Base-by-base conservation (phyloP, 2,797 vertebrate genomes). In the Siniperca scherzeri region DNA sequence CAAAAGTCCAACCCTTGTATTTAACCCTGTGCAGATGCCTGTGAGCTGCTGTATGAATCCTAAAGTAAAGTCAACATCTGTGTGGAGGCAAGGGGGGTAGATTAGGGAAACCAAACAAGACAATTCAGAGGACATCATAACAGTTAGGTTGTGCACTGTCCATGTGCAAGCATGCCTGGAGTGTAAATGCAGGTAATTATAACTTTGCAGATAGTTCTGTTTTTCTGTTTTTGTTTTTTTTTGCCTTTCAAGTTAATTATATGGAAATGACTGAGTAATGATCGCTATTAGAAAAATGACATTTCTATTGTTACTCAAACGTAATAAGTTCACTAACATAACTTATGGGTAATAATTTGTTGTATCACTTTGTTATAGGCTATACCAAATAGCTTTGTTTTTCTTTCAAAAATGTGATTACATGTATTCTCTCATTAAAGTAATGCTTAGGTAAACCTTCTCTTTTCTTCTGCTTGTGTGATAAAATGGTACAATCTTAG, bases 81-180 rank as follows among this genome's bases (percentile, higher is more conserved):
- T 87, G 85, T 84, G 86, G 66, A 86, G 68, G 79, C 62, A 75
- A 55, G 36, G 65, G 75, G 62, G 27, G 46, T 68, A 84, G 88
- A 91, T 92, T 85, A 88, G 76, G 33, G 69, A 89, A 88, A 82
- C 81, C 78, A 93, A 93, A 90, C 85, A 77, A 84, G 81, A 87
- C 75, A 59, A 88, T 89, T 91, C 78, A 88, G 81, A 57, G 79
- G 73, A 88, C 65, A 73, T 89, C 87, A 86, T 70, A 80, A 70
- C 83, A 86, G 72, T 87, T 68, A 46, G 50, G 61, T 82, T 82
- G 71, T 57, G 73, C 61, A 50, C 70, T 84, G 79, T 78, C 89
- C 83, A 53, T 84, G 91, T 90, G 81, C 73, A 65, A 89, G 74
- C 90, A 81, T 73, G 88, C 76, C 89, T 77, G 66, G 21, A 55